Conservation (phyloP, 2,797 vertebrate genomes). For the Rhodeus uyekii region DNA sequence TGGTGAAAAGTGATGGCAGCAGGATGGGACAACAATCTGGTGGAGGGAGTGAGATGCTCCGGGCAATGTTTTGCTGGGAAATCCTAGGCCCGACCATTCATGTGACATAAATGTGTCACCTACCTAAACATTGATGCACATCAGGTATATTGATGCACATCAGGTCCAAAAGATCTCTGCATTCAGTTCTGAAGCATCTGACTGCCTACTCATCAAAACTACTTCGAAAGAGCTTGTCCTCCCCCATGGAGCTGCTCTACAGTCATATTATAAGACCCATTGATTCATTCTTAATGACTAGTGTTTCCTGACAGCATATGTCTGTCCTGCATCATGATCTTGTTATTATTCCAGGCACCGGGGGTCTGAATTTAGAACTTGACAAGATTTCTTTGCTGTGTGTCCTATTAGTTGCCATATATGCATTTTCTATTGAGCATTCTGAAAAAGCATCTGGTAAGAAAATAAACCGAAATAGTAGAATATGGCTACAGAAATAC, state of each 20-base stretch:
- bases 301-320: slow-evolving; percentile 19
- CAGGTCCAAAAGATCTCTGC: slow-evolving; percentile 12
- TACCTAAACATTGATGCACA: too few relatives aligned
- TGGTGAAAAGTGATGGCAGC: too few relatives aligned
- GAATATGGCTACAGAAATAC: too few relatives aligned
- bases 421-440: not conserved
- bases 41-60: too few relatives aligned
- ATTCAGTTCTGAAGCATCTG: not conserved
- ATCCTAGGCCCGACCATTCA: too few relatives aligned
- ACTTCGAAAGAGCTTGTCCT: not conserved
- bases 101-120: too few relatives aligned
- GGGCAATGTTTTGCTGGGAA: too few relatives aligned
- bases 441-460: not conserved
- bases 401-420: not conserved
- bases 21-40: too few relatives aligned
- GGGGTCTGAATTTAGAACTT: not conserved
- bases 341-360: not conserved
- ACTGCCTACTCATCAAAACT: not conserved
- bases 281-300: slow-evolving; percentile 4
- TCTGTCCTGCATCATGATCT: slow-evolving; percentile 3
- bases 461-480: not conserved
- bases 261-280: not conserved
- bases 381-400: not conserved
- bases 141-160: too few relatives aligned
- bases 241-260: not conserved